Evolutionary conservation across 2,113 vertebrate species (phyloP).

Genomic region (Macrotus californicus): DNA sequence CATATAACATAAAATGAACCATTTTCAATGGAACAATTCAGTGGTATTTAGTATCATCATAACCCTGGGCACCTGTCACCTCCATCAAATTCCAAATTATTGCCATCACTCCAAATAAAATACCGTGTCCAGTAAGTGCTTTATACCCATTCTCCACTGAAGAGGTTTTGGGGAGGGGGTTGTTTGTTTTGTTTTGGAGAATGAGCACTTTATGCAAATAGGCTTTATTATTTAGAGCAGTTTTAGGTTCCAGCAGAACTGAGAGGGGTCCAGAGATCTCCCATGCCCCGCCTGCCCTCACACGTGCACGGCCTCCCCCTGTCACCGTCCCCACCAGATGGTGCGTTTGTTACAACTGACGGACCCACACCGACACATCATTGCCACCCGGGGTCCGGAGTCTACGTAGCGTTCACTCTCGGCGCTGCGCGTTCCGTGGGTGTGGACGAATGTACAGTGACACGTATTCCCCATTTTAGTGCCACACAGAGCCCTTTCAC

Average conservation of each 20-base stretch:
- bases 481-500: background rate
- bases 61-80: no score
- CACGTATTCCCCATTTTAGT: background rate
- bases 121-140: background rate
- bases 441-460: background rate
- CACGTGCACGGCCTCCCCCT: background rate
- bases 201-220: background rate
- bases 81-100: background rate
- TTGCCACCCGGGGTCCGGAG: background rate
- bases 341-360: background rate
- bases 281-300: accelerated
- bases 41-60: background rate
- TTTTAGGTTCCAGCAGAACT: background rate
- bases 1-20: background rate
- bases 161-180: background rate
- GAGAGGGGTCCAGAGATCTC: background rate
- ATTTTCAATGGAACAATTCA: background rate
- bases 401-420: background rate
- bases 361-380: background rate
- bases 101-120: background rate
- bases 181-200: background rate
- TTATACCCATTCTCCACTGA: background rate
- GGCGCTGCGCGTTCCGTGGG: background rate
- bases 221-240: background rate
- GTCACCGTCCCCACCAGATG: background rate